Evolutionary conservation across 2,888 invertebrate genomes (phyloP).

Genomic region (Limnephilus marmoratus): DNA sequence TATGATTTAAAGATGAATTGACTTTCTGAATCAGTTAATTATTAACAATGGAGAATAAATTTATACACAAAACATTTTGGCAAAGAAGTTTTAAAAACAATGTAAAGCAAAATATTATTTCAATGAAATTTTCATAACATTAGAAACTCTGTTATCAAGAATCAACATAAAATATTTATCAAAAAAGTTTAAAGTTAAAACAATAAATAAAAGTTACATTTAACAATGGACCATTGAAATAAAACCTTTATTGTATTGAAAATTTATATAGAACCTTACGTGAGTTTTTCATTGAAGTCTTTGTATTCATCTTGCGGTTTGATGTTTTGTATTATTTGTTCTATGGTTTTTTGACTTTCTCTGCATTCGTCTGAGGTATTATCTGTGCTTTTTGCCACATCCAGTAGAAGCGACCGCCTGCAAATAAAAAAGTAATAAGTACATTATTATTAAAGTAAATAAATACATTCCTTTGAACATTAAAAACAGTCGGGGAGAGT

Average conservation of each 20-base stretch:
- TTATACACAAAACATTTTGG: background rate
- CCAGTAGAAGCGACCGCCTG: constrained; percentile 88
- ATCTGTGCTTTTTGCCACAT: constrained; percentile 88
- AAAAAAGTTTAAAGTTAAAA: background rate
- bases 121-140: background rate
- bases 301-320: constrained; percentile 92
- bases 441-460: background rate
- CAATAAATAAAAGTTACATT: background rate
- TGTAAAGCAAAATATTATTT: too few species aligned
- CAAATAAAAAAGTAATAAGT: constrained; percentile 65
- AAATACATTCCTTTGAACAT: background rate
- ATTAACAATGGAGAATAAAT: background rate
- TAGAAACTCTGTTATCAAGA: background rate
- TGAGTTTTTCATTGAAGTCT: constrained; percentile 92
- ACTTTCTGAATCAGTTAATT: too few species aligned
- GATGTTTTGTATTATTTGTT: constrained; percentile 85
- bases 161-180: background rate
- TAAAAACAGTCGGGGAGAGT: background rate
- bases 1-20: background rate
- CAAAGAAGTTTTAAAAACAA: background rate
- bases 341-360: constrained; percentile 87
- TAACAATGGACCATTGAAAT: background rate
- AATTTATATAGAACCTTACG: constrained; percentile 77
- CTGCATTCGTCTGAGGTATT: constrained; percentile 88
- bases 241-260: background rate